Conservation (phyloP, 2,888 invertebrate species). For the Macroteleia sp. region DNA sequence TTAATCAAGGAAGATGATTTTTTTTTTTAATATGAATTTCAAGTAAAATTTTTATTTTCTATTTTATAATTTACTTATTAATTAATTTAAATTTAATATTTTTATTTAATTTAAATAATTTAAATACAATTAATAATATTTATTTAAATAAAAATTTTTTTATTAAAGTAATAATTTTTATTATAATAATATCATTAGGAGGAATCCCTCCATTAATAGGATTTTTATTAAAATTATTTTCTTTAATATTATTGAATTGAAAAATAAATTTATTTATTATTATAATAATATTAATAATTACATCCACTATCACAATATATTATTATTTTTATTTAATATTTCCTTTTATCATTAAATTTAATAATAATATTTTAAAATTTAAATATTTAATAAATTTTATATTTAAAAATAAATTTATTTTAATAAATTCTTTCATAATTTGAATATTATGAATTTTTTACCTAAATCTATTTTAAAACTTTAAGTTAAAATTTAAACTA, state of each 20-base stretch:
- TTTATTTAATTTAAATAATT: background rate
- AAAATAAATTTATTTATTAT: conserved; percentile 67
- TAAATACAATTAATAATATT: conserved; percentile 49
- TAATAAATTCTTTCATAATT: conserved; percentile 5
- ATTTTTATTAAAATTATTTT: conserved; percentile 83
- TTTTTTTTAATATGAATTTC: conserved; percentile 82
- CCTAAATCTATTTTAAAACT: conserved; percentile 25
- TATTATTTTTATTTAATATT: conserved; percentile 50
- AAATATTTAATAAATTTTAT: conserved; percentile 16
- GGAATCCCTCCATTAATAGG: conserved; percentile 61
- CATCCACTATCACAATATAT: conserved; percentile 51
- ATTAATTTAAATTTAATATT: too few relatives aligned
- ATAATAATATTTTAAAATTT: conserved; percentile 39
- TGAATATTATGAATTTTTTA: background rate
- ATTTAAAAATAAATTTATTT: conserved; percentile 1
- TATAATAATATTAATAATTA: conserved; percentile 55
- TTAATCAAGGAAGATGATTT: conserved; percentile 88
- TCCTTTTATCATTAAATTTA: conserved; percentile 29
- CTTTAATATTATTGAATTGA: background rate
- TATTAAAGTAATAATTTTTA: conserved; percentile 63
- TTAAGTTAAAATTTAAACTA: conserved; percentile 54
- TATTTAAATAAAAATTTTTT: conserved; percentile 10
- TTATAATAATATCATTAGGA: conserved; percentile 46
- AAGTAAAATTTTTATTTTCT: conserved; percentile 32
- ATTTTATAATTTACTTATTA: conserved; percentile 28